Evolutionary conservation across 2,797 vertebrate genomes (phyloP), one percentile per base, ranked within the genome.

Genomic region (Bradypodion pumilum): DNA sequence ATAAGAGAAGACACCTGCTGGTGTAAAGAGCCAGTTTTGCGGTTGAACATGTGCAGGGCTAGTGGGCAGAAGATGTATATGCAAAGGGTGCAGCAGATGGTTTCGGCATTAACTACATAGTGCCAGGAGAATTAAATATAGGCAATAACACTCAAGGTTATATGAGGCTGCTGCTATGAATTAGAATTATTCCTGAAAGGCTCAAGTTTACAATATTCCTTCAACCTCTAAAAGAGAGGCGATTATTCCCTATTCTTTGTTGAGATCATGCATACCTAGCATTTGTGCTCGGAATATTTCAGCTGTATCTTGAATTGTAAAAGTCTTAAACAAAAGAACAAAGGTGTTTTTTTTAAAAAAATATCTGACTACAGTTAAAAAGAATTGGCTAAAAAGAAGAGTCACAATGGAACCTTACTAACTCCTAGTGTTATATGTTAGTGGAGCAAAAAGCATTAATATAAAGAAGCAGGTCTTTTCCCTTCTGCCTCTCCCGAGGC

Each of bases 401-500:
- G 4, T n/a, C 12, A 65, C 44, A 29, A 46, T 46, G 74, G 68
- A 85, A 85, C 42, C 2, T 32, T 82, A 60, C 7, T 62, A 77
- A 77, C 68, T 52, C 62, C 10, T 12, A 35, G 52, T 0, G 2
- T n/a, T 74, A 56, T 82, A 83, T 85, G 89, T 87, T 40, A 81
- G 37, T 73, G 63, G 44, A 81, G 78, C 81, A 85, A 76, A 88
- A 91, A 78, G 83, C 27, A 52, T 56, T 80, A 85, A 69, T 83
- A 89, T 86, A 80, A 78, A 82, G 19, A 65, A 86, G 85, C 82
- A 85, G 80, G 8, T 83, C 32, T 49, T 65, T 76, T 35, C 84
- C 78, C 32, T 49, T 84, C 80, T 46, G 60, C 27, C 80, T 62
- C 0, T 62, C 0, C 63, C 46, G 32, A 46, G 49, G 69, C 62